Conservation (phyloP, 2,888 invertebrate species). For the Brenthis daphne region DNA sequence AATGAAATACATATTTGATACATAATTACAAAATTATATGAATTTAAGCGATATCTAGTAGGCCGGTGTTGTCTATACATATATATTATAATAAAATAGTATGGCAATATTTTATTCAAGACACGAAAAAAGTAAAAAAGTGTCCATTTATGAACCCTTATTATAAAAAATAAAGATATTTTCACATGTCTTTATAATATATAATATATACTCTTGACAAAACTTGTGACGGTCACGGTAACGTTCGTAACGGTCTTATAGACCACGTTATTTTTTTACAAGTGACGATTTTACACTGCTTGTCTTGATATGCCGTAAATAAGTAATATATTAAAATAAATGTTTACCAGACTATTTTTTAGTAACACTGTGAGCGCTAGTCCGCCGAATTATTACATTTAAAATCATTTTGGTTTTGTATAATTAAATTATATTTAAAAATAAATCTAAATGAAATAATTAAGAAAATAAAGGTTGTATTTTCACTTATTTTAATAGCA, state of each 20-base stretch:
- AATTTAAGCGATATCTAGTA: slow-evolving; percentile 4
- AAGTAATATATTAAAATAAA: too few relatives aligned
- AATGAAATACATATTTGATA: slow-evolving; percentile 1
- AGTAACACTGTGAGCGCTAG: not conserved
- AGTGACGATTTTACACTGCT: not conserved
- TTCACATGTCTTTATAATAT: too few relatives aligned
- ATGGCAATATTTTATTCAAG: not conserved
- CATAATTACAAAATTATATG: not conserved
- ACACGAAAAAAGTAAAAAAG: not conserved
- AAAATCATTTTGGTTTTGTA: not conserved
- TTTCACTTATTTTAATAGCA: not conserved
- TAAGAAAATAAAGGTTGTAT: too few relatives aligned
- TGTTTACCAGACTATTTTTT: not conserved
- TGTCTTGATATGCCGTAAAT: not conserved
- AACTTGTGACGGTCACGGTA: too few relatives aligned
- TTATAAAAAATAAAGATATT: too few relatives aligned
- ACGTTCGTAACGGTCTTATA: too few relatives aligned
- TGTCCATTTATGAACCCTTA: too few relatives aligned
- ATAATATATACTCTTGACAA: too few relatives aligned
- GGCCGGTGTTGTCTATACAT: not conserved
- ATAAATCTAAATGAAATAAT: too few relatives aligned
- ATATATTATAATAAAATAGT: slow-evolving; percentile 2
- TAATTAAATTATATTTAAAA: not conserved
- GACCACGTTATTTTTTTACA: not conserved
- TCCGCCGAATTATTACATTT: not conserved